These are phyloP conservation scores for Callaeas wilsoni DNA, from an alignment of 2,113 vertebrate genomes.

Conservation along the genomic window DNA sequence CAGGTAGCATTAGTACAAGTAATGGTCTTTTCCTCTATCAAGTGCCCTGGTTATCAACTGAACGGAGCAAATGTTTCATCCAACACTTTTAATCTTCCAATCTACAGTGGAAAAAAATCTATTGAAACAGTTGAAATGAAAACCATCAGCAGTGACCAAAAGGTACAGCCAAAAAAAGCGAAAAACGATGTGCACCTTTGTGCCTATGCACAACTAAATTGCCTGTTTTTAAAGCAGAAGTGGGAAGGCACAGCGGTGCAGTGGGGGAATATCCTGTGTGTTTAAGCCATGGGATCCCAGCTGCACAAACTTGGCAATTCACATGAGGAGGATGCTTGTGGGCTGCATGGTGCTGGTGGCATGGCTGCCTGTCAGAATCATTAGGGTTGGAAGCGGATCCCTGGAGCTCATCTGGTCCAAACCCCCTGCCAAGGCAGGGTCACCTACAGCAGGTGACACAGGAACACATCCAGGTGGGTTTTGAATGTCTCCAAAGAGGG, in stretches of 20 bases:
- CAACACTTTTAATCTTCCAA: neutral
- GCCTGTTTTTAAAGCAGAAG: neutral
- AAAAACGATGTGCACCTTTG: accelerated
- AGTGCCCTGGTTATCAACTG: neutral
- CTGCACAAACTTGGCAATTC: too few relatives aligned
- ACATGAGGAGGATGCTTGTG: accelerated
- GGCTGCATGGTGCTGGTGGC: accelerated
- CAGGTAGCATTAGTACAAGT: neutral
- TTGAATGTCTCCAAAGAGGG: neutral
- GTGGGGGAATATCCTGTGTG: neutral
- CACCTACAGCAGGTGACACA: neutral
- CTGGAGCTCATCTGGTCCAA: neutral
- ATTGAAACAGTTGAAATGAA: neutral
- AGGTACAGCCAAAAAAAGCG: neutral
- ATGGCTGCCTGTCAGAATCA: neutral
- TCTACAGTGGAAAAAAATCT: neutral
- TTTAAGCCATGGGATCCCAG: neutral
- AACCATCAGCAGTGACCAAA: neutral
- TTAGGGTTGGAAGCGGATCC: neutral
- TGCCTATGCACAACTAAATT: accelerated
- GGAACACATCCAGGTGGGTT: neutral
- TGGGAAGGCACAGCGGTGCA: accelerated
- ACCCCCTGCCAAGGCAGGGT: neutral
- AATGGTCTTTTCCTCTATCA: neutral
- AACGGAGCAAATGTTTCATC: neutral